Evolutionary conservation across 2,113 vertebrate genomes (phyloP).

Genomic region (Pristiophorus japonicus): DNA sequence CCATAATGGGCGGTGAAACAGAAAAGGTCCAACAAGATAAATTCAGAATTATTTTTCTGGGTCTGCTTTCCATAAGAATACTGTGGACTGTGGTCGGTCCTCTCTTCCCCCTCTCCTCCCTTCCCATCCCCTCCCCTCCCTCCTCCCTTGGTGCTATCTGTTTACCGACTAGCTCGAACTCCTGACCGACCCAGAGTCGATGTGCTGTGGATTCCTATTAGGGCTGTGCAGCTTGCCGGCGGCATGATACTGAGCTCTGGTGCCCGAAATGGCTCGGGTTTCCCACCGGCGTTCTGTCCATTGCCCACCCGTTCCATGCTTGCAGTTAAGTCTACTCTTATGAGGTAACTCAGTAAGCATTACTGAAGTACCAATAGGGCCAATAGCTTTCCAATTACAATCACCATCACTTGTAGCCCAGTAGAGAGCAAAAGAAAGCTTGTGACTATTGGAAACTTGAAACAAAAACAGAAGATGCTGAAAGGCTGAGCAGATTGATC

Average conservation of each 20-base stretch:
- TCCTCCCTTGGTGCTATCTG: too few species aligned
- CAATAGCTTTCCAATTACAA: background rate
- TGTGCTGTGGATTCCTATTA: too few species aligned
- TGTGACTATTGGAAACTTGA: background rate
- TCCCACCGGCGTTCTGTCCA: background rate
- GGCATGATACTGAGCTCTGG: too few species aligned
- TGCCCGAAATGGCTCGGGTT: too few species aligned
- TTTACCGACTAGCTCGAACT: too few species aligned
- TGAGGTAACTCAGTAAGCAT: background rate
- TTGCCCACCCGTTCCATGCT: background rate
- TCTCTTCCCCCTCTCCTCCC: background rate
- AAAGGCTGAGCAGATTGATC: background rate
- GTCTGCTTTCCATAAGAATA: background rate
- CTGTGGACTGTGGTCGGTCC: background rate
- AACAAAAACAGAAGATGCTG: background rate
- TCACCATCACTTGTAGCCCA: background rate
- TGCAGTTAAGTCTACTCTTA: background rate
- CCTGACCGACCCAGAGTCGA: too few species aligned
- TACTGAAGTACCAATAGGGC: background rate
- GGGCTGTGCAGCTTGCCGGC: too few species aligned
- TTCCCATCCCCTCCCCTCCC: too few species aligned
- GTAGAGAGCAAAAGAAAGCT: background rate
- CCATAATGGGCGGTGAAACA: background rate
- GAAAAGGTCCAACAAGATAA: background rate
- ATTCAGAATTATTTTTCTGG: background rate